phyloP scores from a whole-genome alignment of 2,888 invertebrate species.

The Cenopis cana region DNA sequence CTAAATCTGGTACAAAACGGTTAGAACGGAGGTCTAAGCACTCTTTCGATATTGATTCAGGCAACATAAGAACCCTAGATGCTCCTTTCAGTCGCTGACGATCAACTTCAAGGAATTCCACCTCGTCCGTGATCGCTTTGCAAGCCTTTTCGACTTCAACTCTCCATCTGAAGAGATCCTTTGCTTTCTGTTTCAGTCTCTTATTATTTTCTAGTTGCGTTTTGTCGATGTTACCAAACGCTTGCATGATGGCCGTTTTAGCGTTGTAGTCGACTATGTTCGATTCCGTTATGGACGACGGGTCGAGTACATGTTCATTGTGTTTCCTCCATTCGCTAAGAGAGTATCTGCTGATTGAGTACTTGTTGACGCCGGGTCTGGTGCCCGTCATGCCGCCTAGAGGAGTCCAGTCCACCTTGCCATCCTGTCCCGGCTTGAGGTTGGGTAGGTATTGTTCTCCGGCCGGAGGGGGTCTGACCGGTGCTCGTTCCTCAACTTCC shows the following conservation, averaged over 20 bases:
- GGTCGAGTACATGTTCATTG: constrained; percentile 82
- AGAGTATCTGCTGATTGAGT: constrained; percentile 90
- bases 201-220: constrained; percentile 88
- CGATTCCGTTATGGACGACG: constrained; percentile 80
- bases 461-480: constrained; percentile 47
- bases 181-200: constrained; percentile 87
- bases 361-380: constrained; percentile 90
- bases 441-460: constrained; percentile 64
- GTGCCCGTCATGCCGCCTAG: constrained; percentile 89
- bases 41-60: constrained; percentile 91
- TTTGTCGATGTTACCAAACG: constrained; percentile 87
- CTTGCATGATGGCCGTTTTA: constrained; percentile 87
- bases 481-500: constrained; percentile 47
- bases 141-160: constrained; percentile 89
- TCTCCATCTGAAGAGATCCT: constrained; percentile 90
- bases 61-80: constrained; percentile 87
- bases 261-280: constrained; percentile 86
- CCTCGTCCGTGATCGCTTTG: constrained; percentile 88
- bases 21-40: constrained; percentile 89
- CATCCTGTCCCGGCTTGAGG: constrained; percentile 88
- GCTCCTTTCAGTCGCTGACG: constrained; percentile 88
- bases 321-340: constrained; percentile 89
- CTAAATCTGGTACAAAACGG: constrained; percentile 89
- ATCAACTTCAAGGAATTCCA: constrained; percentile 88
- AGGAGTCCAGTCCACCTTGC: constrained; percentile 90